phyloP scores from a whole-genome alignment of 2,888 invertebrate species.

The Platynereis dumerilii region DNA sequence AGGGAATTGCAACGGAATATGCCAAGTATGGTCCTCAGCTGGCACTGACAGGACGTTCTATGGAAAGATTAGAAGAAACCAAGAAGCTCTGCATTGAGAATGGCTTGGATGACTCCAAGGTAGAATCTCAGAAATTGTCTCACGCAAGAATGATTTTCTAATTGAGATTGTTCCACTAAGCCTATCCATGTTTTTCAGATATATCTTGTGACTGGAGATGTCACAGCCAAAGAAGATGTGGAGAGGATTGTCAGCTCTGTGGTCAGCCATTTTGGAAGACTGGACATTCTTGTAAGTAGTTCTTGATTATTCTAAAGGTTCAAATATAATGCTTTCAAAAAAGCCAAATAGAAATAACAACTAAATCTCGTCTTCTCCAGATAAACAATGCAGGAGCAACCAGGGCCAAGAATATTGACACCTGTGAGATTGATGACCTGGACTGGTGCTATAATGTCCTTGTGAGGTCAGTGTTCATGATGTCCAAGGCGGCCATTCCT shows the following conservation, averaged over 20 bases:
- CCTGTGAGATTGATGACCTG: constrained; percentile 13
- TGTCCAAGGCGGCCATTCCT: constrained; percentile 14
- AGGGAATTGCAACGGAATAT: background rate
- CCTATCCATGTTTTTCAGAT: background rate
- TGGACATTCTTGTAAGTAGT: constrained; percentile 12
- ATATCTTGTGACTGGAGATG: constrained; percentile 6
- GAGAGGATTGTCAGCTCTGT: background rate
- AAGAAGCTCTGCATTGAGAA: background rate
- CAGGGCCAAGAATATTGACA: constrained; percentile 1
- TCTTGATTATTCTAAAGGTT: background rate
- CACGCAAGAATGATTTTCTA: no score
- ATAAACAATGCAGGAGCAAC: constrained; percentile 14
- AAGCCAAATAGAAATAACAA: no score
- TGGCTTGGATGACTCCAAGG: background rate
- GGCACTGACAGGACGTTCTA: background rate
- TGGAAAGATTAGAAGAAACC: constrained; percentile 3
- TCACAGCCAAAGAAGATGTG: constrained; percentile 14
- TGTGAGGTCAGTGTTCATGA: constrained; percentile 14
- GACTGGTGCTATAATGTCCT: constrained; percentile 16
- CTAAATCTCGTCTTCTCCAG: no score
- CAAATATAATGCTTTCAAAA: no score
- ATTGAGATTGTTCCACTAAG: background rate
- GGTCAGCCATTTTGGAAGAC: constrained; percentile 1
- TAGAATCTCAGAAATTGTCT: no score
- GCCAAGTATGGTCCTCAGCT: background rate